Conservation (phyloP, 1,140 invertebrate species). For the Drosophila hydei region DNA sequence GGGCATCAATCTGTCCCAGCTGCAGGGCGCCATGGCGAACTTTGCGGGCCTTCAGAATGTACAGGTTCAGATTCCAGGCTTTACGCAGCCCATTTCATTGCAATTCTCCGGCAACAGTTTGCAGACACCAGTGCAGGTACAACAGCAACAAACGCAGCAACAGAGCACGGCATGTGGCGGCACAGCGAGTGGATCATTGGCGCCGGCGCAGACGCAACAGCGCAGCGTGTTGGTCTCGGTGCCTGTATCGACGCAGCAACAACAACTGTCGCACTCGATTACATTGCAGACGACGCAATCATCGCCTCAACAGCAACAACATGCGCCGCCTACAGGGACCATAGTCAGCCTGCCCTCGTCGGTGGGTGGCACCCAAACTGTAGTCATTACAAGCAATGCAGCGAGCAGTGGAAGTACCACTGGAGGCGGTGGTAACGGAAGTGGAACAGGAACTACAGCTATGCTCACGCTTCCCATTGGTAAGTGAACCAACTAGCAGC, state of each 20-base stretch:
- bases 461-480: slow-evolving; percentile 87
- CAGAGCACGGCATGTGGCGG: slow-evolving; percentile 28
- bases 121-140: slow-evolving; percentile 83
- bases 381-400: slow-evolving; percentile 85
- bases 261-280: slow-evolving; percentile 67
- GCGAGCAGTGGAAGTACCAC: slow-evolving; percentile 44
- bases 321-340: slow-evolving; percentile 69
- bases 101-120: slow-evolving; percentile 86
- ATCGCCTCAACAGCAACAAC: slow-evolving; percentile 57
- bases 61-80: slow-evolving; percentile 90
- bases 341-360: slow-evolving; percentile 72
- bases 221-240: slow-evolving; percentile 74
- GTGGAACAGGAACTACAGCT: slow-evolving; percentile 69
- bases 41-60: slow-evolving; percentile 92
- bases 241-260: slow-evolving; percentile 81
- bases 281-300: slow-evolving; percentile 60
- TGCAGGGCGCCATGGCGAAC: slow-evolving; percentile 88
- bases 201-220: slow-evolving; percentile 52
- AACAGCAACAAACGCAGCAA: slow-evolving; percentile 81
- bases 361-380: slow-evolving; percentile 85
- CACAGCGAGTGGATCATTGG: slow-evolving; percentile 3
- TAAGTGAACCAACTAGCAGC: slow-evolving; percentile 81
- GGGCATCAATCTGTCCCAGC: slow-evolving; percentile 90
- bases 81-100: slow-evolving; percentile 91
- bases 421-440: slow-evolving; percentile 26